These are phyloP conservation scores for Pachypanchax playfairii DNA, from an alignment of 2,113 vertebrate genomes.

Conservation along the genomic window DNA sequence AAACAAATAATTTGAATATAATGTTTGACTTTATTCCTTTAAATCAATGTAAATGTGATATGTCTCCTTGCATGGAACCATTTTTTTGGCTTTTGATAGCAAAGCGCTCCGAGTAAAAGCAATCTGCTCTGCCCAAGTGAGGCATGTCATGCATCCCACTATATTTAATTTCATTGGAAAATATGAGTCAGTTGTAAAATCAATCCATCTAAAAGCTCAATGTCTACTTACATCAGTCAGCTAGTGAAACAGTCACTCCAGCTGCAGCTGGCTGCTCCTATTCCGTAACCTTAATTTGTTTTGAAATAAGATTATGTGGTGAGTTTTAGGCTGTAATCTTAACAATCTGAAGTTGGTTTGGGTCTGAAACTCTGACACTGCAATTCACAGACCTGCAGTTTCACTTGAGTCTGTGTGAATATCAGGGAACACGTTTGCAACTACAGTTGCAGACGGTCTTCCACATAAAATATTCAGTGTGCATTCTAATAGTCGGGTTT, in stretches of 20 bases:
- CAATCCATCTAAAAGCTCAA: slow-evolving; percentile 26
- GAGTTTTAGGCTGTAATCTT: slow-evolving; percentile 37
- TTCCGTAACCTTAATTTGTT: slow-evolving; percentile 31
- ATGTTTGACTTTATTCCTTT: neutral
- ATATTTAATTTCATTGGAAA: slow-evolving; percentile 59
- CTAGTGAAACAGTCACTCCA: slow-evolving; percentile 13
- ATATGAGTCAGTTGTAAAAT: slow-evolving; percentile 43
- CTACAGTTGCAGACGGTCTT: neutral
- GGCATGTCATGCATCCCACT: slow-evolving; percentile 19
- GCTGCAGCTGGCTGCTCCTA: slow-evolving; percentile 26
- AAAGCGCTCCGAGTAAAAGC: neutral
- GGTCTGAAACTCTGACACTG: slow-evolving; percentile 2
- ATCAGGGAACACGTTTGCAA: slow-evolving; percentile 2
- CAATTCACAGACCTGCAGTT: slow-evolving; percentile 19
- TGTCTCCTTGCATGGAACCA: neutral
- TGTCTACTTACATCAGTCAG: slow-evolving; percentile 22
- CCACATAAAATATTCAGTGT: slow-evolving; percentile 2
- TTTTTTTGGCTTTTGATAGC: neutral
- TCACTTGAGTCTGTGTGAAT: slow-evolving; percentile 26
- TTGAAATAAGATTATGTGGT: slow-evolving; percentile 40
- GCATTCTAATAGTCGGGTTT: too few species aligned
- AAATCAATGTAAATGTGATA: neutral
- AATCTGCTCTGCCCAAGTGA: slow-evolving; percentile 16
- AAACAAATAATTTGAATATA: neutral
- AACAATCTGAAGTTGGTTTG: slow-evolving; percentile 34